These are phyloP conservation scores for Drosophila merina DNA, from an alignment of 2,888 invertebrate species.

Conservation along the genomic window DNA sequence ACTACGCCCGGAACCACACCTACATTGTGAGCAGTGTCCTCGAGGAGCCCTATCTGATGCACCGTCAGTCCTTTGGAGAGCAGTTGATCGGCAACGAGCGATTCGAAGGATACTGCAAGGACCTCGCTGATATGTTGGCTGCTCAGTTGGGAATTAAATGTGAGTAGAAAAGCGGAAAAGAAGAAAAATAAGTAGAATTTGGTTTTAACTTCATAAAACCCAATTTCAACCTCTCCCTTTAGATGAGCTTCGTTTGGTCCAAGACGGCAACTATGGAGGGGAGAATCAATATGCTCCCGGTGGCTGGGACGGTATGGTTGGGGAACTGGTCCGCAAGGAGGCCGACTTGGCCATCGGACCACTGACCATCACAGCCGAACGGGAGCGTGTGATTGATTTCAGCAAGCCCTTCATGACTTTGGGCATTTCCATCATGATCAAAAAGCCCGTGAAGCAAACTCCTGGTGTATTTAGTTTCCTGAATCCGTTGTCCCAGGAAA, in stretches of 20 bases:
- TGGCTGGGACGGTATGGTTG: conserved; percentile 95
- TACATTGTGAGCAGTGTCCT: conserved; percentile 93
- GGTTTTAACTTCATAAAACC: background rate
- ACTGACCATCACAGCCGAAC: conserved; percentile 95
- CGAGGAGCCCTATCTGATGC: conserved; percentile 95
- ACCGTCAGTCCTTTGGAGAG: conserved; percentile 87
- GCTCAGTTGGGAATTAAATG: conserved; percentile 93
- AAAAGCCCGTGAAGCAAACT: conserved; percentile 94
- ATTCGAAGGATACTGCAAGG: conserved; percentile 96
- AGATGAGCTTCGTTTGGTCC: conserved; percentile 94
- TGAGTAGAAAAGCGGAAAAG: conserved; percentile 84
- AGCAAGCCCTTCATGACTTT: conserved; percentile 99
- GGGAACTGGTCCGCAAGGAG: conserved; percentile 94
- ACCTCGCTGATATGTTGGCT: conserved; percentile 92
- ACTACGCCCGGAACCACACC: conserved; percentile 92
- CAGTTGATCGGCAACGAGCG: conserved; percentile 88
- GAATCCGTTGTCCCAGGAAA: conserved; percentile 97
- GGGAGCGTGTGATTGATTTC: conserved; percentile 98
- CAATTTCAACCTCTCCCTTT: conserved; percentile 33
- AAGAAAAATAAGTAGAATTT: background rate
- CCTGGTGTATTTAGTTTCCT: conserved; percentile 99
- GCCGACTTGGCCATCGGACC: conserved; percentile 98
- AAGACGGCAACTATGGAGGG: conserved; percentile 93
- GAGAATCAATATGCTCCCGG: conserved; percentile 90
- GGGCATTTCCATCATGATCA: conserved; percentile 97